Evolutionary conservation across 2,797 vertebrate species (phyloP).

Genomic region (Falco biarmicus): DNA sequence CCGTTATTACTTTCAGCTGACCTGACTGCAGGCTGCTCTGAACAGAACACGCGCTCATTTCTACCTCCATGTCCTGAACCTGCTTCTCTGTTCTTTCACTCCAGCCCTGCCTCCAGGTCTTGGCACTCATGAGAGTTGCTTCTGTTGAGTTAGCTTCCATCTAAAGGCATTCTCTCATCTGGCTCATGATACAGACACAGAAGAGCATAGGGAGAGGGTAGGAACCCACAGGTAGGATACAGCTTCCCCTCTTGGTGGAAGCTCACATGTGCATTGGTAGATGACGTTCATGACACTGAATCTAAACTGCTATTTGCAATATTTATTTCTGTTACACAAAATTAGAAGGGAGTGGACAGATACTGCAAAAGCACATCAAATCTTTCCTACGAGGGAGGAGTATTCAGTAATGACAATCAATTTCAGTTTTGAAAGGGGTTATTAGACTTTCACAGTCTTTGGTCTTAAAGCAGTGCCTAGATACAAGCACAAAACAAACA

Average conservation of each 20-base stretch:
- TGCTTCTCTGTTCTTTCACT: background rate
- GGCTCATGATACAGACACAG: background rate
- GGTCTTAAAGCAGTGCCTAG: background rate
- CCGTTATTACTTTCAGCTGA: background rate
- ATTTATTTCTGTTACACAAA: background rate
- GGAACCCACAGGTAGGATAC: background rate
- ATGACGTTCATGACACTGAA: background rate
- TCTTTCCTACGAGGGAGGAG: background rate
- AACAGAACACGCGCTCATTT: fast-evolving
- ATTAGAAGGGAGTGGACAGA: background rate
- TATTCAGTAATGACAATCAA: background rate
- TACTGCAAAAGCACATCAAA: background rate
- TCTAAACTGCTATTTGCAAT: background rate
- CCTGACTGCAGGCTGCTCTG: background rate
- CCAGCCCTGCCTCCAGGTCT: background rate
- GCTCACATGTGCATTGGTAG: background rate
- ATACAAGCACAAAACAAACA: background rate
- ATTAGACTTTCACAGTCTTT: background rate
- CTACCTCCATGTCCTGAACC: background rate
- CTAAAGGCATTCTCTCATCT: background rate
- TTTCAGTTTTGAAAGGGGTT: background rate
- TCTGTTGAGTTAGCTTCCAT: background rate
- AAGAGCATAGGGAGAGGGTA: background rate
- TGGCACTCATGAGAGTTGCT: background rate
- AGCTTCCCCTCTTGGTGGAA: background rate